Evolutionary conservation across 2,888 invertebrate genomes (phyloP).

Genomic region (Agrilus cyanescens): DNA sequence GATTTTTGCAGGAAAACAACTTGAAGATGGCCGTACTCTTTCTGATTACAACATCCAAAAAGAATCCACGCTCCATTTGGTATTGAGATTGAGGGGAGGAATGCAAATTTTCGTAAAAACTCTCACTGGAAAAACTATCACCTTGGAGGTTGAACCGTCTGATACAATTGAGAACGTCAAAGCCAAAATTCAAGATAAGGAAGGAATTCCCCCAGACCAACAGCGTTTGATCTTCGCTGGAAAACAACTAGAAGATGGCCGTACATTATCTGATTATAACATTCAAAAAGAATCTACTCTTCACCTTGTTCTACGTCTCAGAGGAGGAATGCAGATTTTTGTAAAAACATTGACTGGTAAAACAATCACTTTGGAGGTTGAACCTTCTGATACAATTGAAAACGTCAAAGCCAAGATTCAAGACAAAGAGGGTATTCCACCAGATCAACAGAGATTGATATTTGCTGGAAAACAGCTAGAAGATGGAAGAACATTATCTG

Average conservation of each 20-base stretch:
- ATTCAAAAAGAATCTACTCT: conserved; percentile 79
- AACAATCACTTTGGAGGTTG: conserved; percentile 45
- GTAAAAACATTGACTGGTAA: conserved; percentile 42
- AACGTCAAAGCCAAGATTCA: conserved; percentile 52
- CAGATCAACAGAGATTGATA: conserved; percentile 50
- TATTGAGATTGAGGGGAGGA: conserved; percentile 51
- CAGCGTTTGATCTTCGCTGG: conserved; percentile 84
- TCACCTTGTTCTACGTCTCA: conserved; percentile 76
- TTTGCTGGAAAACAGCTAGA: conserved; percentile 60
- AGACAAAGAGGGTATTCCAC: conserved; percentile 43
- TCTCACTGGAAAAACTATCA: conserved; percentile 47
- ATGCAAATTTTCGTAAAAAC: conserved; percentile 54
- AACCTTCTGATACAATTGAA: conserved; percentile 53
- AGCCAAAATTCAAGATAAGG: conserved; percentile 82
- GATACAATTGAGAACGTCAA: conserved; percentile 93
- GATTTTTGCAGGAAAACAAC: conserved; percentile 54
- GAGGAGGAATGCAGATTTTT: conserved; percentile 52
- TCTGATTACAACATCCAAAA: conserved; percentile 57
- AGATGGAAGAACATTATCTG: conserved; percentile 53
- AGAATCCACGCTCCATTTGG: conserved; percentile 47
- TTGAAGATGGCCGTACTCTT: conserved; percentile 54
- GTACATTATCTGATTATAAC: conserved; percentile 53
- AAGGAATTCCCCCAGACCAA: conserved; percentile 83
- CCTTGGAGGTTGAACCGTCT: conserved; percentile 54
- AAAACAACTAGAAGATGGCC: conserved; percentile 84